Evolutionary conservation across 2,888 invertebrate species (phyloP).

Genomic region (Clitarchus hookeri): DNA sequence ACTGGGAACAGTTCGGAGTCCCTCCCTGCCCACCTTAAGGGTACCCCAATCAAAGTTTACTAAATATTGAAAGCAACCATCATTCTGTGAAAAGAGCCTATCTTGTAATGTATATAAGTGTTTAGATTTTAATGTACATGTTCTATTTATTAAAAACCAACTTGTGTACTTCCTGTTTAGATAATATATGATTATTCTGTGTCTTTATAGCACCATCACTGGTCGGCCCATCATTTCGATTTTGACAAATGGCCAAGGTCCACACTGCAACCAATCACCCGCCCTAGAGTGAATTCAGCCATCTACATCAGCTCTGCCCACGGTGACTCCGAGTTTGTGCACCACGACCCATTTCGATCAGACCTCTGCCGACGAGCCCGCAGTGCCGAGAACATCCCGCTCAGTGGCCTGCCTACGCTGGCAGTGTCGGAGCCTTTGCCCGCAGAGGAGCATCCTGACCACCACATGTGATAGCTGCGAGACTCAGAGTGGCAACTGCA

Average conservation of each 20-base stretch:
- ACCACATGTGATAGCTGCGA: conserved; percentile 29
- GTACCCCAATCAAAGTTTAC: too few relatives aligned
- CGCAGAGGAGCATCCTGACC: conserved; percentile 61
- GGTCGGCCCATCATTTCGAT: conserved; percentile 61
- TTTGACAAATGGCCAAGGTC: conserved; percentile 44
- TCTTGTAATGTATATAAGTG: too few relatives aligned
- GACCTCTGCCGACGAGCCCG: conserved; percentile 79
- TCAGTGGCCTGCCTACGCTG: conserved; percentile 63
- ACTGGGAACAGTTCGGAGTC: too few relatives aligned
- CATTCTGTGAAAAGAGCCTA: too few relatives aligned
- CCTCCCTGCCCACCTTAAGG: too few relatives aligned
- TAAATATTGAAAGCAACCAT: too few relatives aligned
- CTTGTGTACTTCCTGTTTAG: too few relatives aligned
- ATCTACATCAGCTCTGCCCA: conserved; percentile 76
- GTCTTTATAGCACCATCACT: conserved; percentile 67
- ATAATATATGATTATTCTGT: too few relatives aligned
- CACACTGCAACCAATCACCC: conserved; percentile 43
- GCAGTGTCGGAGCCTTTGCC: conserved; percentile 81
- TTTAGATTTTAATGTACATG: too few relatives aligned
- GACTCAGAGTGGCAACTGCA: neutral
- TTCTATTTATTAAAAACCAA: too few relatives aligned
- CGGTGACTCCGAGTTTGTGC: conserved; percentile 68
- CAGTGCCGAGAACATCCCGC: conserved; percentile 69
- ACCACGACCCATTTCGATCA: conserved; percentile 79
- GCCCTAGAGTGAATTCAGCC: conserved; percentile 83